Evolutionary conservation across 2,113 vertebrate species (phyloP), one percentile per base, ranked within the genome.

Genomic region (Austrofundulus limnaeus): DNA sequence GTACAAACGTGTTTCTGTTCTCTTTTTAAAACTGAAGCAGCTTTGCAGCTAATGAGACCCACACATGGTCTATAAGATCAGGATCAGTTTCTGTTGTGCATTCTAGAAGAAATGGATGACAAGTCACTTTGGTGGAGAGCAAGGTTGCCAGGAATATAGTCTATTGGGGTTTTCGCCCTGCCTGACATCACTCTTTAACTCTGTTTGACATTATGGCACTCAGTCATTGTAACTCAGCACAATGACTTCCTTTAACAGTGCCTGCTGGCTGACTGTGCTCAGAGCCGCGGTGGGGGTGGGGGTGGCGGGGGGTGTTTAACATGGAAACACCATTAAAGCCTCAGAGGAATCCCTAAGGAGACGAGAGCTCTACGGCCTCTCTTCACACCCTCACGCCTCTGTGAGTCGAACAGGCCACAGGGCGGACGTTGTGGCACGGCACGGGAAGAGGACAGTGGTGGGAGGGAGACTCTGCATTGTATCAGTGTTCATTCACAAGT

Each of bases 401-500:
- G 55, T 9, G 17, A 76, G 77, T 81, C 63, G 57, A 43, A 21
- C 61, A 28, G 69, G 52, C 49, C 74, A 37, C 53, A 7, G 52
- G 54, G 52, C 19, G 12, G 23, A 59, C 14, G 11, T 42, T 28
- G 49, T 10, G 34, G 53, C 53, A 12, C 47, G 23, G 12, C 37
- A 24, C 3, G 46, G 16, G 53, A 13, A 20, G 3, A 47, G 17
- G 48, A 50, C 14, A 43, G 50, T 24, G 50, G 60, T 59, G 66
- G 61, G 50, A 61, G 58, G 58, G 52, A 50, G 57, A 6, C 66
- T 68, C 73, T 75, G 68, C 76, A 66, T 76, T 80, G 80, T 65
- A 84, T 84, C 75, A 77, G 65, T 53, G 58, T 80, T 80, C 83
- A 84, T 88, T 88, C 81, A 87, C 72, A 57, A 70, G 37, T 57